Evolutionary conservation across 2,797 vertebrate species (phyloP), one percentile per base, ranked within the genome.

Genomic region (Micromesistius poutassou): DNA sequence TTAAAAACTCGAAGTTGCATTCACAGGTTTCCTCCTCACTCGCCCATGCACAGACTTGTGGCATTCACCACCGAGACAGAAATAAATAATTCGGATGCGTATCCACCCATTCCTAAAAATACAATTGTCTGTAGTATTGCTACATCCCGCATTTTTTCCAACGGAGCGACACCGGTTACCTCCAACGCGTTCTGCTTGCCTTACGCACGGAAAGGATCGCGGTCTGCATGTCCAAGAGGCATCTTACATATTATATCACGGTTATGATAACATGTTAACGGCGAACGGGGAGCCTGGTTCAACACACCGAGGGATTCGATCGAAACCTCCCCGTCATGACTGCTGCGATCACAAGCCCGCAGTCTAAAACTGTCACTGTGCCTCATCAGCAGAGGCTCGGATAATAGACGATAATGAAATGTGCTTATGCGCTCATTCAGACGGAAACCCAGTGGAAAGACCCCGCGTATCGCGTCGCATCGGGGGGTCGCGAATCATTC

Each of bases 91-190:
- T 87, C 80, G 80, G 77, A 89, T 62, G 88, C 87, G 89, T 90
- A 90, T 93, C 94, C 93, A 93, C 91, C 92, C 90, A 89, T 89
- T 90, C 89, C 94, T 93, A 91, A 86, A 92, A 90, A 91, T 92
- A 89, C 89, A 84, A 89, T 89, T 75, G 87, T 88, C 80, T 81
- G 84, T 86, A 80, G 81, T 87, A 71, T 82, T 85, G 76, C 88
- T 85, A 84, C 91, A 89, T 90, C 88, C 85, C 82, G 79, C 84
- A 87, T 83, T 89, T 84, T 84, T 89, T 88, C 83, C 85, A 82
- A 80, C 80, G 78, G 79, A 83, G 81, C 80, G 83, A 85, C 87
- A 82, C 85, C 86, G 83, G 87, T 81, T 76, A 31, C 66, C 2
- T 5, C 50, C 6, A 55, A 16, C 19, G 19, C 16, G 50, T 55